A percentile compares a stretch with the other conserved stretches of the same genome.
Evolutionary conservation across 2,888 invertebrate species (phyloP).

Genomic region (Mylabris sibirica): DNA sequence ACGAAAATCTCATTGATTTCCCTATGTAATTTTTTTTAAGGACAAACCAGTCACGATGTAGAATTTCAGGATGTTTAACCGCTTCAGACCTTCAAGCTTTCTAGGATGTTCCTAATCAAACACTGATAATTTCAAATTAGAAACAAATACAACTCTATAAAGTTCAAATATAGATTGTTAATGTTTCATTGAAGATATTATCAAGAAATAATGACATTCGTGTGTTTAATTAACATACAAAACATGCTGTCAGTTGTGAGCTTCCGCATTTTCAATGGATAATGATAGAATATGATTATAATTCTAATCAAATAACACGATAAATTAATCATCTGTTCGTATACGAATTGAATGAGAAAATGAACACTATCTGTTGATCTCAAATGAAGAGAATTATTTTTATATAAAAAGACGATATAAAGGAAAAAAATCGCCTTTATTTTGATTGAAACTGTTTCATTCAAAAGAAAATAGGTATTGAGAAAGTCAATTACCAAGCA

Average conservation of each 20-base stretch:
- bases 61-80: not conserved
- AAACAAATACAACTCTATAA: not conserved
- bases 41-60: not conserved
- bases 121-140: not conserved
- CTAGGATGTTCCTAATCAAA: not conserved
- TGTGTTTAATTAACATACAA: slow-evolving; percentile 12
- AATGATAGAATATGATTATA: slow-evolving; percentile 1
- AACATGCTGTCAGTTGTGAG: not conserved
- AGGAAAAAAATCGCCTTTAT: not conserved
- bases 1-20: not conserved
- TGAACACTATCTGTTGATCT: not conserved
- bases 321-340: not conserved
- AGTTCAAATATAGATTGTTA: not conserved
- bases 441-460: not conserved
- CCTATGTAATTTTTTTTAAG: not conserved
- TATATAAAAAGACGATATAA: not conserved
- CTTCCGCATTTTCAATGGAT: slow-evolving; percentile 16
- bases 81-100: slow-evolving; percentile 1
- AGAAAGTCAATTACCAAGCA: not conserved
- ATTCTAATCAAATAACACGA: slow-evolving; percentile 13
- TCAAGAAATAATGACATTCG: slow-evolving; percentile 9
- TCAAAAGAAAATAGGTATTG: not conserved
- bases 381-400: not conserved
- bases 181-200: slow-evolving; percentile 4
- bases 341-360: not conserved